phyloP scores from a whole-genome alignment of 2,888 invertebrate species.

The Horisme vitalbata region DNA sequence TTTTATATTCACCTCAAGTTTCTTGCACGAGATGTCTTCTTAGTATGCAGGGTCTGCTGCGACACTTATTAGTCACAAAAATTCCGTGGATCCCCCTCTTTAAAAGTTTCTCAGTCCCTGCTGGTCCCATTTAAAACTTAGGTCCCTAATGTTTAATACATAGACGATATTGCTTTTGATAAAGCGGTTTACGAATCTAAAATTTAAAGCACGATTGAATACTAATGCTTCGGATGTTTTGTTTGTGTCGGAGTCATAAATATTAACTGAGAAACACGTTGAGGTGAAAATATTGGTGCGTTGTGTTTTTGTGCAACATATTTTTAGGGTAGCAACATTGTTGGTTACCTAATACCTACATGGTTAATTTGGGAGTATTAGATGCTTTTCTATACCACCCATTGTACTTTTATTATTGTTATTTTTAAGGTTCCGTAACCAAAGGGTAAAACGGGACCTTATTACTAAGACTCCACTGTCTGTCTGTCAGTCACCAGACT shows the following conservation, averaged over 20 bases:
- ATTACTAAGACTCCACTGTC: too few species aligned
- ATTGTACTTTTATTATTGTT: too few species aligned
- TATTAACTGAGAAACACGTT: conserved; percentile 63
- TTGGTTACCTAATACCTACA: too few species aligned
- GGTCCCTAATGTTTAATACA: conserved; percentile 77
- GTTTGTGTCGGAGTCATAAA: conserved; percentile 71
- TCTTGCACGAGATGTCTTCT: conserved; percentile 69
- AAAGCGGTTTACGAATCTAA: conserved; percentile 80
- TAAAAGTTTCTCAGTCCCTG: conserved; percentile 59
- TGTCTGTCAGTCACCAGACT: too few species aligned
- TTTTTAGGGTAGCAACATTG: conserved; percentile 1
- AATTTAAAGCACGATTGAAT: conserved; percentile 79
- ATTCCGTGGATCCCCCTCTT: conserved; percentile 66
- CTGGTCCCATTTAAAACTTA: conserved; percentile 72
- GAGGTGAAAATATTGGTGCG: conserved; percentile 55
- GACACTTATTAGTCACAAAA: conserved; percentile 81
- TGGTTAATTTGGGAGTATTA: too few species aligned
- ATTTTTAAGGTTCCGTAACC: too few species aligned
- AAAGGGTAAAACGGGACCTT: too few species aligned
- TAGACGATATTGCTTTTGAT: conserved; percentile 80
- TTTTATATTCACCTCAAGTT: conserved; percentile 75
- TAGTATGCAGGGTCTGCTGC: conserved; percentile 74
- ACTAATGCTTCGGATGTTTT: conserved; percentile 71
- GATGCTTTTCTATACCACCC: too few species aligned
- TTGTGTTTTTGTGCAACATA: conserved; percentile 34